A percentile compares a stretch with the other conserved stretches of the same genome.
Conservation (phyloP, 2,797 vertebrate species). For the Chrysocyon brachyurus region DNA sequence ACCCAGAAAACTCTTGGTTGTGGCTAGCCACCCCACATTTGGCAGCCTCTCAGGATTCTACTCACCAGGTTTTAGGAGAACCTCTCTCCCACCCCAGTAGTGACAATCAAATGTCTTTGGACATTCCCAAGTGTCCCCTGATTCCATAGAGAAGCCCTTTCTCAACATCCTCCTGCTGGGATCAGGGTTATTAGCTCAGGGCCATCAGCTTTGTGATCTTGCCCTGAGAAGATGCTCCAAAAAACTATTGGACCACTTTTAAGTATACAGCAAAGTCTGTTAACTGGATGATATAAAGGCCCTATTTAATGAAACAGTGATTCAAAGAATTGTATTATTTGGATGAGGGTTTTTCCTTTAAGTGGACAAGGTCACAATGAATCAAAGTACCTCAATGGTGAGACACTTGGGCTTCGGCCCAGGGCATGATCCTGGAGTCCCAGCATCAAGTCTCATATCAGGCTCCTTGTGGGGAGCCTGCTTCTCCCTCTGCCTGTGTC, state of each 20-base stretch:
- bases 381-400: background rate
- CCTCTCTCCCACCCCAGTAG: rapidly evolving
- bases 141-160: rapidly evolving
- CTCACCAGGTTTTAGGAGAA: rapidly evolving
- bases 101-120: rapidly evolving
- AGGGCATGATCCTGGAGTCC: too few species aligned
- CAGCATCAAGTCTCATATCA: too few species aligned
- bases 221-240: background rate
- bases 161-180: background rate
- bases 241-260: background rate
- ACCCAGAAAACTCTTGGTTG: background rate
- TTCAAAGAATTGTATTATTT: background rate
- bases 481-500: too few species aligned
- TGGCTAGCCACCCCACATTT: rapidly evolving
- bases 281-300: rapidly evolving
- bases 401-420: too few species aligned
- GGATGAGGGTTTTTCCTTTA: background rate
- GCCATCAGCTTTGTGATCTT: rapidly evolving
- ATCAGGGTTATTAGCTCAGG: rapidly evolving
- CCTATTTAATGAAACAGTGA: too few species aligned
- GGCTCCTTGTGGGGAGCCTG: too few species aligned
- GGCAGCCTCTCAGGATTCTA: background rate
- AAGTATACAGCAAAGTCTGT: rapidly evolving
- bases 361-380: too few species aligned
- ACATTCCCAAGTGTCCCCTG: too few species aligned